phyloP scores from a whole-genome alignment of 2,797 vertebrate genomes.

The Aratinga solstitialis region DNA sequence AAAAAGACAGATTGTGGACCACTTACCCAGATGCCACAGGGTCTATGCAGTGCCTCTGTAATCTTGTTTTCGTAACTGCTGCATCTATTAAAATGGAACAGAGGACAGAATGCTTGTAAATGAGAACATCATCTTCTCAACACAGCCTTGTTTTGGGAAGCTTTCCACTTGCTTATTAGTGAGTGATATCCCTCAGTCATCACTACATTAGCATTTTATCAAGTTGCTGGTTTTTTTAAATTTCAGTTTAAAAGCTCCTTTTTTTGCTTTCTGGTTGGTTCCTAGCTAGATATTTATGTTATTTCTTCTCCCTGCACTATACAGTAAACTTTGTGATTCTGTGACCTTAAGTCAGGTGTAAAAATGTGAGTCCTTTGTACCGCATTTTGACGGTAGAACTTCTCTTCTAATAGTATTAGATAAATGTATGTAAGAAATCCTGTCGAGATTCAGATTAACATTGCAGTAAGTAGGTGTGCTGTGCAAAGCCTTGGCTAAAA shows the following conservation, averaged over 20 bases:
- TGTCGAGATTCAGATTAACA: background rate
- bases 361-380: background rate
- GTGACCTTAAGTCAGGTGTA: background rate
- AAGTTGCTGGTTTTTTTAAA: background rate
- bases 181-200: conserved; percentile 25
- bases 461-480: background rate
- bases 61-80: conserved; percentile 59
- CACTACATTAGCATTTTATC: background rate
- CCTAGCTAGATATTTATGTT: background rate
- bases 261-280: background rate
- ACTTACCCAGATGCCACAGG: conserved; percentile 44
- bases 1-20: conserved; percentile 14
- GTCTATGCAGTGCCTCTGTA: conserved; percentile 24
- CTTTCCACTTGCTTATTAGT: conserved; percentile 11
- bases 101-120: conserved; percentile 20
- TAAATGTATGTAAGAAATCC: background rate
- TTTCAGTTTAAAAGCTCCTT: background rate
- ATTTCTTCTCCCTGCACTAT: background rate
- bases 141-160: conserved; percentile 7
- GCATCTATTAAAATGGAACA: conserved; percentile 29
- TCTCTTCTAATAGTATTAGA: background rate
- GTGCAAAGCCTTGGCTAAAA: background rate
- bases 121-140: conserved; percentile 32
- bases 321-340: background rate
- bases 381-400: background rate